Percentiles rank a stretch among this genome's conserved stretches.
Evolutionary conservation across 1,140 invertebrate species (phyloP).

Genomic region (Mizuhopecten yessoensis): DNA sequence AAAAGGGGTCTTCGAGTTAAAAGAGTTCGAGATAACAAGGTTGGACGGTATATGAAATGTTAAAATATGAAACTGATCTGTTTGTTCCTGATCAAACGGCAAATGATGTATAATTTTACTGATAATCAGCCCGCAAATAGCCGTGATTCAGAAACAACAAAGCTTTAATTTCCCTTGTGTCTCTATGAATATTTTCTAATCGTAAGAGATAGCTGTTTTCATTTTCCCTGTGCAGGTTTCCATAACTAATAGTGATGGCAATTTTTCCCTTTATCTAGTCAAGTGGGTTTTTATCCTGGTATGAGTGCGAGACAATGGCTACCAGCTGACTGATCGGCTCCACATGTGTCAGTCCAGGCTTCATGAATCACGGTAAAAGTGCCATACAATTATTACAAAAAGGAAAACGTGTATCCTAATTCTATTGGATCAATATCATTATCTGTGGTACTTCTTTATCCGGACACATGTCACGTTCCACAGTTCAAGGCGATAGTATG

Average conservation of each 20-base stretch:
- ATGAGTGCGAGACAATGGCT: neutral
- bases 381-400: slow-evolving; percentile 7
- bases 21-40: too few relatives aligned
- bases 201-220: neutral
- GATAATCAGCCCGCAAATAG: neutral
- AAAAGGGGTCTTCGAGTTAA: too few relatives aligned
- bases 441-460: neutral
- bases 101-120: neutral
- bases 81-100: neutral
- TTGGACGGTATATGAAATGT: too few relatives aligned
- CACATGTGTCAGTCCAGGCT: neutral
- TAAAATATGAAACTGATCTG: neutral
- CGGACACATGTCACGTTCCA: neutral
- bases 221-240: neutral
- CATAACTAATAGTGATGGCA: neutral
- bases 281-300: neutral
- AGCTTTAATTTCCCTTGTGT: neutral
- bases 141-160: neutral
- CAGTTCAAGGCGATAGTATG: slow-evolving; percentile 22
- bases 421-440: neutral
- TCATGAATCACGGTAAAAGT: slow-evolving; percentile 18
- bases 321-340: neutral
- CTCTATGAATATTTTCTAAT: neutral
- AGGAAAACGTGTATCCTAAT: slow-evolving; percentile 12
- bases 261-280: neutral